Conservation (phyloP, 2,113 vertebrate species). For the Oncorhynchus keta region DNA sequence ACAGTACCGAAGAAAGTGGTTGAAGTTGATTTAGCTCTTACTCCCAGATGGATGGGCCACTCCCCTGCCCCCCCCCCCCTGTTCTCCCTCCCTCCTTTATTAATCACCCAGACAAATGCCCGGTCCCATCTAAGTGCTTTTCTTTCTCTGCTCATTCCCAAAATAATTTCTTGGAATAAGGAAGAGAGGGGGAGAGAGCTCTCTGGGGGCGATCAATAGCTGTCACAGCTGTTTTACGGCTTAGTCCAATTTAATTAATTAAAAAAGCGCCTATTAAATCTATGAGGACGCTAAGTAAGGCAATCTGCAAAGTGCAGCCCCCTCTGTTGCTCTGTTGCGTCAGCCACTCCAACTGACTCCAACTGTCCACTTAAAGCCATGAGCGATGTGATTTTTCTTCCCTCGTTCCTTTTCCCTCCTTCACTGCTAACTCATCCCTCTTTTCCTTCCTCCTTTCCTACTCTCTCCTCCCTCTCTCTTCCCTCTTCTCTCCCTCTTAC, state of each 20-base stretch:
- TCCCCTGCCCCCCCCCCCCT: no score
- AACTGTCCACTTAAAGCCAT: neutral
- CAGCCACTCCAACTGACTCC: neutral
- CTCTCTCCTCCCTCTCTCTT: neutral
- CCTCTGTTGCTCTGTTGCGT: neutral
- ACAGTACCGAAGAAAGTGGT: neutral
- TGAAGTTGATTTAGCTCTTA: neutral
- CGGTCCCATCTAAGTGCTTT: neutral
- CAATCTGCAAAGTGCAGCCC: neutral
- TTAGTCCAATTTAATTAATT: slow-evolving; percentile 10
- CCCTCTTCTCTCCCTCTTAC: neutral
- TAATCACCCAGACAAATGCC: neutral
- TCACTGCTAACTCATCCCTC: no score
- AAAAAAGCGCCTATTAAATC: slow-evolving; percentile 2
- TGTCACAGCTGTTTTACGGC: neutral
- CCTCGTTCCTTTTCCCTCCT: neutral
- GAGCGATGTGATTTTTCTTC: neutral
- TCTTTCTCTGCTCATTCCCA: neutral
- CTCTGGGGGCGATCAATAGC: neutral
- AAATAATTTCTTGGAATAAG: neutral
- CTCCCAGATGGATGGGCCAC: neutral
- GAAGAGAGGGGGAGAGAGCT: neutral
- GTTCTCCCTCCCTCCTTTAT: neutral
- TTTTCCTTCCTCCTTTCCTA: no score
- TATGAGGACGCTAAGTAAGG: slow-evolving; percentile 3